Evolutionary conservation across 2,113 vertebrate species (phyloP).

Genomic region (Zootoca vivipara): DNA sequence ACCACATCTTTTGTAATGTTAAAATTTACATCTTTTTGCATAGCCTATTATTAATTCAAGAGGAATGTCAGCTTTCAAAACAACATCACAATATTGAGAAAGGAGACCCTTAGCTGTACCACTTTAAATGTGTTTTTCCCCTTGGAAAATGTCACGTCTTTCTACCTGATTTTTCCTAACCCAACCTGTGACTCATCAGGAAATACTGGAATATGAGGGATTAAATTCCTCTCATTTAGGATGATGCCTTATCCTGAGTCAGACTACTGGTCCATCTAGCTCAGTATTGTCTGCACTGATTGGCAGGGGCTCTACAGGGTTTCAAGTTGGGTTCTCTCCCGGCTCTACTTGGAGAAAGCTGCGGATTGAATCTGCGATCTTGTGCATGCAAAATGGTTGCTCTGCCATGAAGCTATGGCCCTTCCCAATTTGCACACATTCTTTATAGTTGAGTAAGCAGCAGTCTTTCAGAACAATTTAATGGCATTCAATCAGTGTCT

Average conservation of each 20-base stretch:
- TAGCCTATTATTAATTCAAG: background rate
- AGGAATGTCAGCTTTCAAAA: background rate
- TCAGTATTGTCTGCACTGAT: too few species aligned
- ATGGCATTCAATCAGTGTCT: background rate
- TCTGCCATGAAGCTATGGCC: too few species aligned
- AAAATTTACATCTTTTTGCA: background rate
- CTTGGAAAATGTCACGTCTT: background rate
- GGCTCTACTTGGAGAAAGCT: too few species aligned
- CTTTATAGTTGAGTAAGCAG: background rate
- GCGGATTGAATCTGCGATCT: too few species aligned
- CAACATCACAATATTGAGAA: background rate
- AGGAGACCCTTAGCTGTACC: background rate
- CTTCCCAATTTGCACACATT: background rate
- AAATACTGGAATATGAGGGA: background rate
- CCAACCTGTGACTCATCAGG: background rate
- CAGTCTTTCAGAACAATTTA: background rate
- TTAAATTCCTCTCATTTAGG: background rate
- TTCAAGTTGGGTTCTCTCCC: too few species aligned
- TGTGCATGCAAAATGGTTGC: too few species aligned
- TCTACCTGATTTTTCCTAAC: background rate
- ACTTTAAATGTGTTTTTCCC: background rate
- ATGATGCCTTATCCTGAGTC: too few species aligned
- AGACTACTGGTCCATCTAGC: too few species aligned
- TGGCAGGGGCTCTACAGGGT: too few species aligned
- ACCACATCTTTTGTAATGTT: background rate